Percentiles rank a stretch among this genome's conserved stretches.
Conservation (phyloP, 2,113 vertebrate genomes). For the Ardeotis arabs region DNA sequence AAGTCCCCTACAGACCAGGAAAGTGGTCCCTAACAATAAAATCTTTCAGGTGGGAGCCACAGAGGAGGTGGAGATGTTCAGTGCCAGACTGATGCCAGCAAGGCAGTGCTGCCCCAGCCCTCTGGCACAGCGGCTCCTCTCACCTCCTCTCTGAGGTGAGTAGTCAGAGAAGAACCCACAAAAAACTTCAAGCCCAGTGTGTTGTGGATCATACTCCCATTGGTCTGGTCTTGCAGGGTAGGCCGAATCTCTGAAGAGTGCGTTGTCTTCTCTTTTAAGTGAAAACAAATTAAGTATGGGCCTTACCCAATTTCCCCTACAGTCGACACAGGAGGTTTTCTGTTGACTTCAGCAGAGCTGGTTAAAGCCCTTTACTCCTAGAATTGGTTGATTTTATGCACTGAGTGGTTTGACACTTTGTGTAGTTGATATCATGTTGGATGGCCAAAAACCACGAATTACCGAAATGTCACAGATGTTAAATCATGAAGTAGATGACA, state of each 20-base stretch:
- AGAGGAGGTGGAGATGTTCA: background rate
- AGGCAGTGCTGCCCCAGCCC: background rate
- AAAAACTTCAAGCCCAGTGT: background rate
- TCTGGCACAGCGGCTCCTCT: background rate
- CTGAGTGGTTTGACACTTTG: background rate
- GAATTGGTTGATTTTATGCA: background rate
- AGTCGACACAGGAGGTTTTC: background rate
- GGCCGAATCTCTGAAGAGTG: background rate
- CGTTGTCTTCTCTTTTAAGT: background rate
- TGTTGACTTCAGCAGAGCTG: background rate
- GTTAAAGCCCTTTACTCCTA: background rate
- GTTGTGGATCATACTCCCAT: background rate
- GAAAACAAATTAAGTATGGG: background rate
- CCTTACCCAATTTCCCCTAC: background rate
- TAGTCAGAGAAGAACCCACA: rapidly evolving
- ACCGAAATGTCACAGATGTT: background rate
- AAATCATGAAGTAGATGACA: slow-evolving; percentile 53
- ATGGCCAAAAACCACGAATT: background rate
- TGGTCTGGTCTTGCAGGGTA: background rate
- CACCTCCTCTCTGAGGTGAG: background rate
- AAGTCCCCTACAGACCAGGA: background rate
- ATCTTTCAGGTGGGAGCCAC: background rate
- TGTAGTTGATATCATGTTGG: background rate
- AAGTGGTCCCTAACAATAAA: background rate
- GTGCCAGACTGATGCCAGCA: background rate